A percentile compares a stretch with the other conserved stretches of the same genome.
phyloP scores from a whole-genome alignment of 2,113 vertebrate genomes.

The Stercorarius parasiticus region DNA sequence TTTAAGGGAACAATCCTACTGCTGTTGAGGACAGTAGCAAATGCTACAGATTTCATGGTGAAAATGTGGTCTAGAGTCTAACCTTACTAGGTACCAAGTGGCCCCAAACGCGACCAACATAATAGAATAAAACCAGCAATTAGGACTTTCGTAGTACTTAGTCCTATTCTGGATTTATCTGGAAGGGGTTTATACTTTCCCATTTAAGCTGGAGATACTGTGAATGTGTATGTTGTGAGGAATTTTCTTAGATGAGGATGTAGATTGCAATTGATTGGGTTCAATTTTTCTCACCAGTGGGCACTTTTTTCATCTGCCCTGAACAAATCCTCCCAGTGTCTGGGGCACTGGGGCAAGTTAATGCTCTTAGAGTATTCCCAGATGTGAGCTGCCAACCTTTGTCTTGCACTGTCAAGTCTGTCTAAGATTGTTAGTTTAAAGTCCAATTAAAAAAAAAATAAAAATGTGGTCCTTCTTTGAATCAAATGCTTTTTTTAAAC shows the following conservation, averaged over 20 bases:
- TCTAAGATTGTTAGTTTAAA: not conserved
- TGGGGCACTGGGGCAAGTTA: not conserved
- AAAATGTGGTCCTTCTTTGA: not conserved
- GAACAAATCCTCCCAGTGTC: not conserved
- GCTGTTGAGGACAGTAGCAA: not conserved
- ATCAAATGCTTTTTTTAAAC: slow-evolving; percentile 1
- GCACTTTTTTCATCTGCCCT: not conserved
- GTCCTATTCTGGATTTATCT: not conserved
- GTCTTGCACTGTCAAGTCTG: not conserved
- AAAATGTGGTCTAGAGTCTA: not conserved
- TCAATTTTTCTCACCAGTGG: not conserved
- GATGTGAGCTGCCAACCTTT: not conserved
- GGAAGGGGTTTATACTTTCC: not conserved
- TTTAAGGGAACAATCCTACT: not conserved
- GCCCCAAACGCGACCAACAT: not conserved
- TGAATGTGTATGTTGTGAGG: not conserved
- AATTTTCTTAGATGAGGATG: not conserved
- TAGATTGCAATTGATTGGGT: not conserved
- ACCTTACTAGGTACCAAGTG: not conserved
- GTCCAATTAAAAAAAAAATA: not conserved
- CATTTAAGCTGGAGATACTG: not conserved
- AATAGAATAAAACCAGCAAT: not conserved
- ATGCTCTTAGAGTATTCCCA: not conserved
- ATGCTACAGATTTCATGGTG: not conserved
- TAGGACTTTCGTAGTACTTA: not conserved